Conservation (phyloP, 2,113 vertebrate genomes). For the Dicaeum eximium region DNA sequence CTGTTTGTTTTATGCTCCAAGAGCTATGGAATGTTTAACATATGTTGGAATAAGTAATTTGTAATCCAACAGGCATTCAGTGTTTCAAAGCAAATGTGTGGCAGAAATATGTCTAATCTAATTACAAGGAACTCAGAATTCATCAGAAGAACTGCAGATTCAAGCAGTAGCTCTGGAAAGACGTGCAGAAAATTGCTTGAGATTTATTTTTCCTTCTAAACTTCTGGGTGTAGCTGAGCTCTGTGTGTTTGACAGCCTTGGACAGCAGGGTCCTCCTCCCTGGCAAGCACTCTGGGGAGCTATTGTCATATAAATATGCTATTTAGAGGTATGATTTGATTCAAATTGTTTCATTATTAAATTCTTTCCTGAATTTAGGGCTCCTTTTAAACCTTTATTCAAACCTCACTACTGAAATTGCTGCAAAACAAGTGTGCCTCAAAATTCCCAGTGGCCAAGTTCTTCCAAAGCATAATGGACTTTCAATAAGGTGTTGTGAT, state of each 20-base stretch:
- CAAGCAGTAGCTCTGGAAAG: neutral
- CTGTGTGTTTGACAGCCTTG: neutral
- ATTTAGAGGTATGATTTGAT: neutral
- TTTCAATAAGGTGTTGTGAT: neutral
- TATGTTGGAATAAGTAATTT: slow-evolving; percentile 4
- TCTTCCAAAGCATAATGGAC: neutral
- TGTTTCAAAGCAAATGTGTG: neutral
- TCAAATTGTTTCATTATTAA: neutral
- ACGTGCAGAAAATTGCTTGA: neutral
- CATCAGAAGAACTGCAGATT: neutral
- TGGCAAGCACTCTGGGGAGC: neutral
- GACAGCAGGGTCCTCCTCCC: neutral
- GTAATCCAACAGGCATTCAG: neutral
- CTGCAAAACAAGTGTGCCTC: neutral
- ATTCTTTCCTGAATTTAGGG: neutral
- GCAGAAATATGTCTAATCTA: neutral
- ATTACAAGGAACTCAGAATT: neutral
- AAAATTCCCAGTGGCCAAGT: neutral
- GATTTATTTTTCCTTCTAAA: neutral
- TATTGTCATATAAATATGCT: neutral
- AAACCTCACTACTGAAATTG: neutral
- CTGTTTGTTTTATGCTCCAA: neutral
- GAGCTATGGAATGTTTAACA: neutral
- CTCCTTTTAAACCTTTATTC: neutral
- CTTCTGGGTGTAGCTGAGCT: neutral